Base-by-base conservation (phyloP, 1,140 invertebrate genomes). In the Sycophila sp. region DNA sequence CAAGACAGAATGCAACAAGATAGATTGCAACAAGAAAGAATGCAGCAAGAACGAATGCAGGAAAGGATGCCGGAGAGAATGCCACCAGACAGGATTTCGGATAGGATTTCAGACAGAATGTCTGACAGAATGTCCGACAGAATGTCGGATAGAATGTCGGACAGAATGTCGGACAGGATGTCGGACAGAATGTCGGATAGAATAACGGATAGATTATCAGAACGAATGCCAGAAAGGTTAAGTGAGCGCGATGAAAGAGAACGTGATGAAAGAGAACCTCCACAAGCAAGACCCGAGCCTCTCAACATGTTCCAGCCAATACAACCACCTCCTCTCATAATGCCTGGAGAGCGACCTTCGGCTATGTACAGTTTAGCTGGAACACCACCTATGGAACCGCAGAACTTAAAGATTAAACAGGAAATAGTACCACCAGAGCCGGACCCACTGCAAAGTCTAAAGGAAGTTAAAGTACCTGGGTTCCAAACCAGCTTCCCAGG, bases 391-490 rank as follows among this genome's bases (percentile, higher is more conserved):
- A 80, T 86, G 78, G 85, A 93, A 80, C 92, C 92, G 11, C 92
- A 93, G 79, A 93, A 93, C 80, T 83, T 93, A 53, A 93, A 94
- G 80, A 92, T 94, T 22, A 94, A 94, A 81, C 91, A 93, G 80
- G 92, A 93, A 85, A 87, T 91, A 32, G 87, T 89, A 63, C 88
- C 88, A 49, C 86, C 87, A 40, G 83, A 88, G 15, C 81, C 89
- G 8, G 92, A 94, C 87, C 93, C 92, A 5, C 76, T 94, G 40
- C 92, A 94, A 76, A 93, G 92, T 74, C 81, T 94, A 2, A 93
- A 93, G 77, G 92, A 94, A 80, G 92, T 94, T 0, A 94, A 94
- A 87, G 92, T 94, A 4, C 92, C 92, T 38, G 93, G 93, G 13
- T 94, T 92, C 77, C 87, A 85, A 30, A 78, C 76, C 19, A 78